Evolutionary conservation across 2,113 vertebrate species (phyloP), one percentile per base, ranked within the genome.

Genomic region (Steatornis caripensis): DNA sequence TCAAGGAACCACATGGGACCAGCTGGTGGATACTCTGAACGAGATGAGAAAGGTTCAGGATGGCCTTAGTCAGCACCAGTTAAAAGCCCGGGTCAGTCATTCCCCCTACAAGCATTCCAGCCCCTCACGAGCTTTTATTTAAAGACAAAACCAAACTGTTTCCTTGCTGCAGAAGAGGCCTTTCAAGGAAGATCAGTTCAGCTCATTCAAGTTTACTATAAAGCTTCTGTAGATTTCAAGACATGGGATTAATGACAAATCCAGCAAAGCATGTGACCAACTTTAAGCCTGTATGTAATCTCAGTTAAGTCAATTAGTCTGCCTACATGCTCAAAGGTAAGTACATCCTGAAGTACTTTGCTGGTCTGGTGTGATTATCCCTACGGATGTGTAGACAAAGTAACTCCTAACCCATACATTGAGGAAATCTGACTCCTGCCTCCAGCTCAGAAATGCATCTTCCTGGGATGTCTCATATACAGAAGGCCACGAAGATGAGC

Each of bases 241-340:
- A 62, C 90, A 84, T 18, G 34, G 69, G 83, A 94, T 93, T 95
- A 96, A 74, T 70, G 72, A 62, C 55, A 88, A 97, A 96, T 95
- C 88, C 90, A 90, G 92, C 48, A 93, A 95, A 92, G 36, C 61
- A 65, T 12, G 84, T 0, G 1, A 93, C 90, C 89, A 96, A 89
- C 80, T 95, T 95, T 92, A 95, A 96, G 76, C 84, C 72, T 91
- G 48, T 91, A 70, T 92, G 93, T 96, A 97, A 97, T 96, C 93
- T 96, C 85, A 39, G 71, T 62, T 96, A 96, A 97, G 88, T 93
- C 96, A 96, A 90, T 96, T 95, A 96, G 82, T 66, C 51, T 87
- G 76, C 54, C 70, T 93, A 45, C 34, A 55, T 86, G 88, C 95
- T 95, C 65, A 86, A 78, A 96, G 86, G 92, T 96, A 95, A 96